Percentiles rank a stretch among this genome's conserved stretches.
Evolutionary conservation across 37 sponge, comb jelly and placozoan genomes (phyloP).

Genomic region (Ianthella basta): DNA sequence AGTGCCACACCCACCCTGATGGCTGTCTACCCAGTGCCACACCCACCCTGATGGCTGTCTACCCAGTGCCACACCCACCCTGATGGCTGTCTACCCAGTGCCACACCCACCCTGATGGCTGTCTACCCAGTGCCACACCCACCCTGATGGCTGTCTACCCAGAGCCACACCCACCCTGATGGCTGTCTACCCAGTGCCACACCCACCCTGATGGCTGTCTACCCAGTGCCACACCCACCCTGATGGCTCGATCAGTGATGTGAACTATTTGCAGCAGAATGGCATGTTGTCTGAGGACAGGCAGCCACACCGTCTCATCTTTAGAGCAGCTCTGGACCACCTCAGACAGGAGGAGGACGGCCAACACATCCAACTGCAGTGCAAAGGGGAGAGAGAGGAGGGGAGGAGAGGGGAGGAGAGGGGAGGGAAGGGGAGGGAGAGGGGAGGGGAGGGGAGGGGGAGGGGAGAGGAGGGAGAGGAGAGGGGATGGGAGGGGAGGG

Average conservation of each 20-base stretch:
- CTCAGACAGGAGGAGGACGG: conserved; percentile 56
- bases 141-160: too few relatives aligned
- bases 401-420: conserved; percentile 15
- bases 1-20: too few relatives aligned
- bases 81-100: too few relatives aligned
- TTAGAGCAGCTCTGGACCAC: conserved; percentile 17
- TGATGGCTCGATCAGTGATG: background rate
- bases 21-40: too few relatives aligned
- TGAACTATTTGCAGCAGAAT: conserved; percentile 21
- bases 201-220: too few relatives aligned
- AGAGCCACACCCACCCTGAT: too few relatives aligned
- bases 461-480: background rate
- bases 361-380: conserved; percentile 49
- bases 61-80: too few relatives aligned
- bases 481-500: background rate
- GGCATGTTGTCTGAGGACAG: conserved; percentile 42
- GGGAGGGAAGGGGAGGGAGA: background rate
- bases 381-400: conserved; percentile 1
- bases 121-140: too few relatives aligned
- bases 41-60: too few relatives aligned
- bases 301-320: conserved; percentile 27
- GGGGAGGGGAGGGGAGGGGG: background rate
- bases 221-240: too few relatives aligned
- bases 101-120: too few relatives aligned
- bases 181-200: too few relatives aligned